A percentile compares a stretch with the other conserved stretches of the same genome.
Conservation (phyloP, 2,888 invertebrate genomes). For the Drosophila imparisetae region DNA sequence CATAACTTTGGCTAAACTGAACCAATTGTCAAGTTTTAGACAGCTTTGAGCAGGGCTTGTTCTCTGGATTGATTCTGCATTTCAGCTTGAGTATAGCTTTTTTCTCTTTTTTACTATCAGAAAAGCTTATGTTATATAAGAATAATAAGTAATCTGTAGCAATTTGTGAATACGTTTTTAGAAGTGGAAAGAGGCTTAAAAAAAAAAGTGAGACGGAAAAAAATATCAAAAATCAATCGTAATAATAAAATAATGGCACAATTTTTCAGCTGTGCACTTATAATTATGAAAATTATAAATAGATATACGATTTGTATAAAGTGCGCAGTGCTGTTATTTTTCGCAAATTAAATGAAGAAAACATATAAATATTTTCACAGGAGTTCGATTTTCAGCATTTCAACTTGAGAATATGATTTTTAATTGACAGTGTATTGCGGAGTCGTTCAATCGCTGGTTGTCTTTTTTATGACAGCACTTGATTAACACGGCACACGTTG, state of each 20-base stretch:
- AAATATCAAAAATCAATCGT: not conserved
- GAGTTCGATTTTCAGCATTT: not conserved
- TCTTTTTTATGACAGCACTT: constrained; percentile 42
- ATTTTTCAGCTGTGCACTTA: not conserved
- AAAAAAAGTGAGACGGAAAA: not conserved
- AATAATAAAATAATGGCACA: not conserved
- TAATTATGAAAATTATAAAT: not conserved
- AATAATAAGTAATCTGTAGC: not conserved
- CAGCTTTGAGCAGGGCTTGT: not conserved
- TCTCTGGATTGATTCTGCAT: not conserved
- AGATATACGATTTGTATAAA: not conserved
- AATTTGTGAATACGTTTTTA: not conserved
- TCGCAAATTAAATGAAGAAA: not conserved
- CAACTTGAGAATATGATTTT: not conserved
- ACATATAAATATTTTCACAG: too few relatives aligned
- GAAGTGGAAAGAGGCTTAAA: not conserved
- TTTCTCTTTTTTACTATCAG: not conserved
- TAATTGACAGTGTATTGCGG: constrained; percentile 2
- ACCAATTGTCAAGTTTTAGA: constrained; percentile 3
- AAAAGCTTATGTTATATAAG: not conserved
- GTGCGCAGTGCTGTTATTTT: not conserved
- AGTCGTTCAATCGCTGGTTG: not conserved
- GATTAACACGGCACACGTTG: constrained; percentile 59
- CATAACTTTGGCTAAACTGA: not conserved
- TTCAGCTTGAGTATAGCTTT: not conserved